phyloP scores from a whole-genome alignment of 2,888 invertebrate species.

The Antitype chi region DNA sequence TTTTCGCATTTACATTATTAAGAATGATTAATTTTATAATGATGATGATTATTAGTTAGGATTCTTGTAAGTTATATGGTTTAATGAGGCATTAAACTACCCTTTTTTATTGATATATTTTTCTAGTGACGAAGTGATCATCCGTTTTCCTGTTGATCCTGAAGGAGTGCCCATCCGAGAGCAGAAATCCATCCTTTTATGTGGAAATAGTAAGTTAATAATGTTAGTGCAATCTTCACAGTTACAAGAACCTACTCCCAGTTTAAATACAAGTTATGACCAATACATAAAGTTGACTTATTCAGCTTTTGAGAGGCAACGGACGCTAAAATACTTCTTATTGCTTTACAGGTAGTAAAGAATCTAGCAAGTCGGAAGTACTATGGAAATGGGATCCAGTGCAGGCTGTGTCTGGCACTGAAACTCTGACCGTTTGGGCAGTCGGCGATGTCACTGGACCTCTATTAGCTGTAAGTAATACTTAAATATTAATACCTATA shows the following conservation, averaged over 20 bases:
- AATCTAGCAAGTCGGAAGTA: slow-evolving; percentile 71
- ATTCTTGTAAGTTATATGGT: too few relatives aligned
- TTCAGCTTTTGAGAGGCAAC: too few relatives aligned
- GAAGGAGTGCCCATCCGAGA: slow-evolving; percentile 93
- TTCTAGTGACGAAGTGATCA: slow-evolving; percentile 91
- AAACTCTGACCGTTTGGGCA: slow-evolving; percentile 91
- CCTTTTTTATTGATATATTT: not conserved
- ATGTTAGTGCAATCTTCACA: not conserved
- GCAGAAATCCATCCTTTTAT: slow-evolving; percentile 92
- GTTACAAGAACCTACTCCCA: not conserved
- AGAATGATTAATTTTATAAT: too few relatives aligned
- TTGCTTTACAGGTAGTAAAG: slow-evolving; percentile 54
- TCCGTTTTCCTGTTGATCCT: slow-evolving; percentile 92
- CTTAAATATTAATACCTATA: not conserved
- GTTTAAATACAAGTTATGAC: not conserved
- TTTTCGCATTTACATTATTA: too few relatives aligned
- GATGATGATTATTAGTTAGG: too few relatives aligned
- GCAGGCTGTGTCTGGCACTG: slow-evolving; percentile 91
- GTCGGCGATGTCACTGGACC: slow-evolving; percentile 92
- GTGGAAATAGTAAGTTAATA: slow-evolving; percentile 89
- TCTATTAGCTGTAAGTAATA: slow-evolving; percentile 85
- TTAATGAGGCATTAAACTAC: too few relatives aligned
- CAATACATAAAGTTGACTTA: too few relatives aligned
- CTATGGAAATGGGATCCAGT: slow-evolving; percentile 79
- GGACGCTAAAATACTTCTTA: not conserved